Evolutionary conservation across 2,797 vertebrate genomes (phyloP), one percentile per base, ranked within the genome.

Genomic region (Pangasius djambal): DNA sequence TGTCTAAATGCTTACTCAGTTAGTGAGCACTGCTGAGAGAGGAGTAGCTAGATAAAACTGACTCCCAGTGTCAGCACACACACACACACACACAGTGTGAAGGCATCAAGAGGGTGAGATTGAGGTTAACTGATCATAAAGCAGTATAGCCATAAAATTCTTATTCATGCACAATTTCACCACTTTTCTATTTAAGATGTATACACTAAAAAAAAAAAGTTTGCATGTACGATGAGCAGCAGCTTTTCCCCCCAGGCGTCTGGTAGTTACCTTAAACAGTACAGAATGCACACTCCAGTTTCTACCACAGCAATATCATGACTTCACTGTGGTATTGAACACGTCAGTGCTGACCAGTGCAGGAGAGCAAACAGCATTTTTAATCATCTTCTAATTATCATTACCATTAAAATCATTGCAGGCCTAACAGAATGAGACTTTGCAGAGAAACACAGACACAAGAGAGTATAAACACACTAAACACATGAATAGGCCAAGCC

Each of bases 11-110:
- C 89, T 79, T 85, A 63, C 81, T 87, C 70, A 89, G 63, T 52
- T 86, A 65, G 31, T 52, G 16, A 82, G 85, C 31, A 37, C 34
- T 86, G 82, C 75, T 86, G 86, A 92, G 88, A 86, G 65, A 89
- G 88, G 44, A 40, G 12, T 10, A 81, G 78, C 78, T 67, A 83
- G 82, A 91, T 59, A 52, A 86, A 7, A 67, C 87, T 83, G 61
- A 8, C 63, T 37, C 78, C 87, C 67, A 70, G 83, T 92, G 89
- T 87, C 88, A 67, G 44, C 83, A 89, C 50, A 82, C 85, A 88
- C 44, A 61, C 16, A 48, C 82, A 91, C 78, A 69, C 75, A 77
- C 82, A 44, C 72, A 67, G 10, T 75, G 25, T 48, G 25, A 50
- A 48, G 13, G 25, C 48, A 52, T 55, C 50, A 79, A 55, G 50